Evolutionary conservation across 2,113 vertebrate genomes (phyloP), one percentile per base, ranked within the genome.

Genomic region (Sula dactylatra): DNA sequence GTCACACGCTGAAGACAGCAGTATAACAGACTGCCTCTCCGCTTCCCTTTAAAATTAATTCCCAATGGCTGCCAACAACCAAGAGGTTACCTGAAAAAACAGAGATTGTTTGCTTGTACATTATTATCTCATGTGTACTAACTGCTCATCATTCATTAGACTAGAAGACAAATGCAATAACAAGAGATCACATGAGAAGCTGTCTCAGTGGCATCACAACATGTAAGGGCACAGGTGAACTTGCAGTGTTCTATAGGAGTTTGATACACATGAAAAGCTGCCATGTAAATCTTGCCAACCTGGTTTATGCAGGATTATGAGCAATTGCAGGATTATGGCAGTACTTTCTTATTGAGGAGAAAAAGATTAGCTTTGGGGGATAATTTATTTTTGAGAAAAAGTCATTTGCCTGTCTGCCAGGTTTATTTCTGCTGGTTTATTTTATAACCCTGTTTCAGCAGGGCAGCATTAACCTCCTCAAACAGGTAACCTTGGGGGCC

Each of bases 21-120:
- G 10, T 26, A 1, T 42, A 62, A 55, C n/a, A 52, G 36, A 21
- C 24, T 50, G 80, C 55, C 25, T 49, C 50, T 76, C 7, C 3
- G 62, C 45, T 58, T 73, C 16, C 64, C 26, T 49, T 50, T 27
- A 49, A 55, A 76, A 65, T 22, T 36, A 67, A 88, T 90, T 79
- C 36, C 24, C 6, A 2, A 24, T 6, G 13, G 36, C 40, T 0
- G 0, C 4, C 40, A 56, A 52, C n/a, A 72, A 5, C 14, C 24
- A 44, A 49, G 36, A 59, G 24, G 25, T 84, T 73, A 44, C 40
- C 22, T 61, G 59, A 45, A 85, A 94, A 81, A 73, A 8, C 12
- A 72, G 29, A 49, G 29, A 9, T 34, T 17, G 10, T 66, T 82
- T 69, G 49, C 25, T 69, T 67, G 16, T 29, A 21, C 0, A 0